Percentiles rank a stretch among this genome's conserved stretches.
These are phyloP conservation scores for Gobio gobio DNA, from an alignment of 2,113 vertebrate genomes.

Conservation along the genomic window DNA sequence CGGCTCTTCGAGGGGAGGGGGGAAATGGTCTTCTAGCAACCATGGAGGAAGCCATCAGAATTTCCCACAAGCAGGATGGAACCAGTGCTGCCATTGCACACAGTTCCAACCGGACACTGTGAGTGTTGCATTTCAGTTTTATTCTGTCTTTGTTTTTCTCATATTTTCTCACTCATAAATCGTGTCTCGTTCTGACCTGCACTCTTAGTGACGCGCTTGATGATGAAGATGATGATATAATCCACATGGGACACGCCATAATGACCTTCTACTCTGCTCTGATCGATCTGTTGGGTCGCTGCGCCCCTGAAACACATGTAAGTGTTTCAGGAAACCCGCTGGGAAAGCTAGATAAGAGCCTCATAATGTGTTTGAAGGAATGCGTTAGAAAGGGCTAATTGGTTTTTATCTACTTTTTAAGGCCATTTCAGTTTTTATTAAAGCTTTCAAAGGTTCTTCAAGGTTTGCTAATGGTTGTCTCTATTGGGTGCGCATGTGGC, in stretches of 20 bases:
- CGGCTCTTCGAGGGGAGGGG: conserved; percentile 88
- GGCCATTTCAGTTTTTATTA: conserved; percentile 42
- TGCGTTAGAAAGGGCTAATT: conserved; percentile 23
- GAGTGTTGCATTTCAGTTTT: background rate
- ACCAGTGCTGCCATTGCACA: conserved; percentile 80
- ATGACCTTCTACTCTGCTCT: conserved; percentile 97
- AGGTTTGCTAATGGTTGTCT: conserved; percentile 35
- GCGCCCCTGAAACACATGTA: conserved; percentile 96
- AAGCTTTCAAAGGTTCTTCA: background rate
- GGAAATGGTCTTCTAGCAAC: conserved; percentile 88
- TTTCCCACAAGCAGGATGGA: conserved; percentile 86
- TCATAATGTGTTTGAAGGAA: background rate
- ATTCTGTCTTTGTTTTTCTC: background rate
- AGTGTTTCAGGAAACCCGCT: conserved; percentile 60
- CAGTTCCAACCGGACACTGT: conserved; percentile 82
- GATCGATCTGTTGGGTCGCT: conserved; percentile 92
- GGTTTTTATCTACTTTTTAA: conserved; percentile 42
- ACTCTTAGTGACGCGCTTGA: conserved; percentile 78
- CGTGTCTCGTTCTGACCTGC: background rate
- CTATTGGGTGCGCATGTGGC: conserved; percentile 38
- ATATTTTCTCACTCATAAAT: background rate
- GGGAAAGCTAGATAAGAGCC: conserved; percentile 12
- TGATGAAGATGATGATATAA: conserved; percentile 84
- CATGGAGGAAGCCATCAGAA: conserved; percentile 92
- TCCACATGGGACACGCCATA: conserved; percentile 95